Conservation (phyloP, 2,113 vertebrate genomes). For the Numida meleagris region DNA sequence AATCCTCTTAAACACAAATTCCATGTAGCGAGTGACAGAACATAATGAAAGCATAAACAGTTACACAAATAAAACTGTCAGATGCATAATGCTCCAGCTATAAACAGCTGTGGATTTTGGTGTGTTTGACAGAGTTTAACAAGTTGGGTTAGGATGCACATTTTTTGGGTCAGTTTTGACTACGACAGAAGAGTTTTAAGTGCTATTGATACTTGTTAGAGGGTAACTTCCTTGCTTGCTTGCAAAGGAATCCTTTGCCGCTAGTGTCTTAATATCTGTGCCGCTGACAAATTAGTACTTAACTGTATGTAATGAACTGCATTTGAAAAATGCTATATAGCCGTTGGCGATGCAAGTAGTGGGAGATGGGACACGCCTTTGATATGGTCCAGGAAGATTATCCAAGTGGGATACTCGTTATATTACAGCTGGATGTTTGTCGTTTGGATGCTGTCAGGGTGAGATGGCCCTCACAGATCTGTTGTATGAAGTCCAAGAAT, state of each 20-base stretch:
- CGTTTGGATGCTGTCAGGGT: background rate
- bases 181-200: background rate
- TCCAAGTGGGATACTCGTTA: background rate
- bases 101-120: constrained; percentile 56
- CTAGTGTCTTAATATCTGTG: background rate
- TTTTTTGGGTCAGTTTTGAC: constrained; percentile 45
- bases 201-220: background rate
- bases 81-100: constrained; percentile 50
- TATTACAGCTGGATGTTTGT: background rate
- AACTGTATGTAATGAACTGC: background rate
- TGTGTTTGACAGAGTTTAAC: background rate
- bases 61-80: constrained; percentile 76
- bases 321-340: background rate
- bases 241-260: background rate
- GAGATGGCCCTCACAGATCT: background rate
- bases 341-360: background rate
- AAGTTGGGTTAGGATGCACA: background rate
- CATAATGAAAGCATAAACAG: constrained; percentile 76
- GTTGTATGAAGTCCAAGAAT: background rate
- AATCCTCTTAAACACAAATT: constrained; percentile 79
- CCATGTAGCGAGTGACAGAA: constrained; percentile 73
- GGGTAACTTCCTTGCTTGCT: background rate
- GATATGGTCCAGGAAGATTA: background rate
- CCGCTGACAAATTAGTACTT: background rate
- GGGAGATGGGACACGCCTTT: background rate